These are phyloP conservation scores for Chaetodon auriga DNA, from an alignment of 2,113 vertebrate species.

Conservation along the genomic window DNA sequence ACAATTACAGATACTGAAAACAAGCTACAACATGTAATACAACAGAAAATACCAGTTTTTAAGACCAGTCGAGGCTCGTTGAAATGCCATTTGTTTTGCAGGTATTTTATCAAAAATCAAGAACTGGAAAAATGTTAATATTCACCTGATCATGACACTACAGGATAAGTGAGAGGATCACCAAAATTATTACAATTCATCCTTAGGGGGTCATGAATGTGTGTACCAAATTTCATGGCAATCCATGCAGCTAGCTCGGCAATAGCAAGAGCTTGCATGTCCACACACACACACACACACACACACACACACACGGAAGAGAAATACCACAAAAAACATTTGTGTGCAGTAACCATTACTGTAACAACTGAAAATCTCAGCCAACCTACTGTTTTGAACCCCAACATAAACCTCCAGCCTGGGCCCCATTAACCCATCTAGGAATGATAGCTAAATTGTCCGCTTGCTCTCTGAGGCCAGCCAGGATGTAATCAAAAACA, in stretches of 20 bases:
- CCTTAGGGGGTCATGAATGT: not conserved
- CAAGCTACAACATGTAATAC: too few relatives aligned
- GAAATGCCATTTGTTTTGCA: not conserved
- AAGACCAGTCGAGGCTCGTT: not conserved
- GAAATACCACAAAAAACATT: constrained; percentile 30
- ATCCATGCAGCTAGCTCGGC: not conserved
- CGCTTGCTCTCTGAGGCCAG: constrained; percentile 50
- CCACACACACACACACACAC: not conserved
- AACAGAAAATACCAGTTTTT: too few relatives aligned
- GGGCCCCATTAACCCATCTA: constrained; percentile 69
- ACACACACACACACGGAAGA: not conserved
- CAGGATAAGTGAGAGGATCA: not conserved
- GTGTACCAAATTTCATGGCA: not conserved
- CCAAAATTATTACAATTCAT: not conserved
- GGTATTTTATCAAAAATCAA: not conserved
- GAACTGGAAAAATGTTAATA: not conserved
- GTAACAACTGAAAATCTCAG: constrained; percentile 54
- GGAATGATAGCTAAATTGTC: constrained; percentile 71
- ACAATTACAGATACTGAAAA: too few relatives aligned
- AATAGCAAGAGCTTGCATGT: not conserved
- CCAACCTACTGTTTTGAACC: constrained; percentile 70
- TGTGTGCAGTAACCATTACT: constrained; percentile 36
- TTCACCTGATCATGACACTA: not conserved
- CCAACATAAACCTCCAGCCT: constrained; percentile 46
- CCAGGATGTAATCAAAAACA: constrained; percentile 81